Conservation (phyloP, 2,888 invertebrate genomes). For the Tenthredo distinguenda region DNA sequence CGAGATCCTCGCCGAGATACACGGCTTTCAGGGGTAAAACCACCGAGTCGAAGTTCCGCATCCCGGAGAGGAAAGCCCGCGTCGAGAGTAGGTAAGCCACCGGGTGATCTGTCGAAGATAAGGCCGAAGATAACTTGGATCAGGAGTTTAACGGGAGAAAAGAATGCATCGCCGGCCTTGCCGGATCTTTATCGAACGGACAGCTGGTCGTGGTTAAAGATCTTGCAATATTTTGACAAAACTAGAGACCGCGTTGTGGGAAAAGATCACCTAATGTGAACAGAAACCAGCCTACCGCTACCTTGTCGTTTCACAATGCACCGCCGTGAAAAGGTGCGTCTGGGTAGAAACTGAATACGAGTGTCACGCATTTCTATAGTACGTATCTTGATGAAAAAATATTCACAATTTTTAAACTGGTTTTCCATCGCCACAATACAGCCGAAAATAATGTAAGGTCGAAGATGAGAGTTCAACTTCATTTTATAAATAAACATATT, state of each 20-base stretch:
- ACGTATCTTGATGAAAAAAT: neutral
- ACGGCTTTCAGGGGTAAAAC: conserved; percentile 50
- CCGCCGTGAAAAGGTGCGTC: conserved; percentile 39
- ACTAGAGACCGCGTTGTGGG: conserved; percentile 47
- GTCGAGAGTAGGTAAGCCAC: conserved; percentile 49
- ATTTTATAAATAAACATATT: neutral
- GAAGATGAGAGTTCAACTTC: neutral
- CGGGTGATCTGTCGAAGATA: conserved; percentile 49
- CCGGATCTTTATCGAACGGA: conserved; percentile 44
- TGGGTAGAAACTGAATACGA: conserved; percentile 6
- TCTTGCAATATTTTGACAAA: conserved; percentile 54
- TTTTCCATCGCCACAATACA: neutral
- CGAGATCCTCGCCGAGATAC: conserved; percentile 48
- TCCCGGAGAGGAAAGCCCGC: conserved; percentile 41
- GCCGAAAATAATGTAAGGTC: neutral
- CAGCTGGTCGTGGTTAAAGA: conserved; percentile 49
- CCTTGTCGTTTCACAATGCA: conserved; percentile 13
- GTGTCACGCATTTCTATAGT: conserved; percentile 1
- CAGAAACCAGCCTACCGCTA: neutral
- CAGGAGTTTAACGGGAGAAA: conserved; percentile 29
- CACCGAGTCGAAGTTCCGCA: conserved; percentile 50
- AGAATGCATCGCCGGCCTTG: conserved; percentile 47
- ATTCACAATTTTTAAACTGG: neutral
- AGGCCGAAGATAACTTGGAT: conserved; percentile 44
- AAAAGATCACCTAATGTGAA: conserved; percentile 46